A percentile compares a stretch with the other conserved stretches of the same genome.
These are phyloP conservation scores for Lemur catta DNA, from an alignment of 2,797 vertebrate species.

Conservation along the genomic window DNA sequence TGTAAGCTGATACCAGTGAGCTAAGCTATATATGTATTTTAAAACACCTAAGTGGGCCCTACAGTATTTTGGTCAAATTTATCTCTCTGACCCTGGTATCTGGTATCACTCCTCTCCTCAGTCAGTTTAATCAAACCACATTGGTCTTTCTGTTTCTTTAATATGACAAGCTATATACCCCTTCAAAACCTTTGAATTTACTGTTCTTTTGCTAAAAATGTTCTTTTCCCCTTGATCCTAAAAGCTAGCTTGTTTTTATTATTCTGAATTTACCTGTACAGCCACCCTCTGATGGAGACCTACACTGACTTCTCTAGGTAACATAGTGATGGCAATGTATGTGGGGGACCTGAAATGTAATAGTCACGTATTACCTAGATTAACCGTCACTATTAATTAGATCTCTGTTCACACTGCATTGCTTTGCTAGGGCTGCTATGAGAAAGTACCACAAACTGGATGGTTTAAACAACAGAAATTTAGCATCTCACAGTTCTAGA, in stretches of 20 bases:
- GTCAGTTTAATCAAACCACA: neutral
- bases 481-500: neutral
- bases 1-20: neutral
- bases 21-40: neutral
- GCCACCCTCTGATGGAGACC: neutral
- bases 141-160: neutral
- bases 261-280: neutral
- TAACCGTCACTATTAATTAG: neutral
- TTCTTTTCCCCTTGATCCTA: neutral
- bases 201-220: neutral
- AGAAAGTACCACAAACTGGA: neutral
- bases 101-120: neutral
- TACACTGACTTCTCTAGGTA: neutral
- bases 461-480: neutral
- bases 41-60: neutral
- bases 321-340: neutral
- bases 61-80: neutral
- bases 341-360: rapidly evolving
- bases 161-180: neutral
- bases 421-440: neutral
- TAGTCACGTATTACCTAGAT: neutral
- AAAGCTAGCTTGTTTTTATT: neutral
- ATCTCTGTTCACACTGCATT: neutral
- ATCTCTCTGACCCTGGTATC: neutral
- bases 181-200: neutral